Conservation (phyloP, 2,797 vertebrate genomes). For the Clarias platycephalus region DNA sequence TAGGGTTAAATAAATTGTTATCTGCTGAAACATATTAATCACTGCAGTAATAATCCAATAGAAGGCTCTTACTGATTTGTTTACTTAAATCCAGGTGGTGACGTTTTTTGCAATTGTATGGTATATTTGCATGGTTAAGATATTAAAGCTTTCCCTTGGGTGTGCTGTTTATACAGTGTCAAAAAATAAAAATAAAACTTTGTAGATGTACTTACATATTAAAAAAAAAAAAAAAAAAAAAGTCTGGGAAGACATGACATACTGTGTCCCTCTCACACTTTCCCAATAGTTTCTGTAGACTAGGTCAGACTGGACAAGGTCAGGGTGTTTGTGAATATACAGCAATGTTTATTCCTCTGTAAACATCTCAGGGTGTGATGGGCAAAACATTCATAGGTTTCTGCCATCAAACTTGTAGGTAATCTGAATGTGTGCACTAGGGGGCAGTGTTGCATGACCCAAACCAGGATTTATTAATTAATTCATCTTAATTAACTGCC, state of each 20-base stretch:
- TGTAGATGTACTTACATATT: background rate
- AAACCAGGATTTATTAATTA: background rate
- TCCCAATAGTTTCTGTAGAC: background rate
- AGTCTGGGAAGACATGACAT: background rate
- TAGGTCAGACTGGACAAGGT: background rate
- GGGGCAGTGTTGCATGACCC: slow-evolving; percentile 10
- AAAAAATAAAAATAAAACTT: background rate
- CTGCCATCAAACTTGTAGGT: background rate
- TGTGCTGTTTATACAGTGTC: too few species aligned
- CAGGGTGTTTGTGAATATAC: background rate
- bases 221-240: too few species aligned
- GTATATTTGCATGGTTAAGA: too few species aligned
- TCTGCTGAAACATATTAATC: too few species aligned
- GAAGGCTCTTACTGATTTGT: too few species aligned
- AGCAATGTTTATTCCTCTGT: background rate
- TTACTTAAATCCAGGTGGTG: too few species aligned
- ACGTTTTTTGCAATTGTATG: too few species aligned
- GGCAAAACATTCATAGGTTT: background rate
- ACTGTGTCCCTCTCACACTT: background rate
- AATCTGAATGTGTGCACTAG: background rate
- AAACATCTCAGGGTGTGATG: background rate
- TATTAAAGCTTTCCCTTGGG: too few species aligned
- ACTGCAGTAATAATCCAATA: too few species aligned
- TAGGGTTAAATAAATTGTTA: too few species aligned
- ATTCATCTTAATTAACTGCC: background rate